Percentiles rank a stretch among this genome's conserved stretches.
Conservation (phyloP, 2,888 invertebrate species). For the Petrolisthes cinctipes region DNA sequence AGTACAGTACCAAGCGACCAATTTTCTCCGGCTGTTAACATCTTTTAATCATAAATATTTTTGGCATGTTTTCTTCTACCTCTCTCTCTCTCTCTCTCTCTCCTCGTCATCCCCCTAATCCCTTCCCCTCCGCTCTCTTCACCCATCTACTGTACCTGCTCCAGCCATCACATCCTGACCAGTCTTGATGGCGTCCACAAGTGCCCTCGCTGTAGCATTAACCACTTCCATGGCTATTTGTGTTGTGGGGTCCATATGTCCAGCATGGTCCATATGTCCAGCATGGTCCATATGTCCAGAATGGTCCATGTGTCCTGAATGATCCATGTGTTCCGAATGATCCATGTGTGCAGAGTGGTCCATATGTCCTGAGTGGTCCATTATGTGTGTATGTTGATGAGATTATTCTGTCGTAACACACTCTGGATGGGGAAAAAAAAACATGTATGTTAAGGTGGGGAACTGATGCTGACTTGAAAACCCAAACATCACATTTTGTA, state of each 20-base stretch:
- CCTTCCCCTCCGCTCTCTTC: background rate
- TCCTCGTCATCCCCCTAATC: background rate
- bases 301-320: slow-evolving; percentile 32
- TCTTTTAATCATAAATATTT: background rate
- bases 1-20: background rate
- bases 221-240: slow-evolving; percentile 27
- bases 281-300: slow-evolving; percentile 41
- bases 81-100: slow-evolving; percentile 36
- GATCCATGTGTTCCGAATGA: slow-evolving; percentile 35
- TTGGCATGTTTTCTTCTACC: background rate
- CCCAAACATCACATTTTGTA: too few species aligned
- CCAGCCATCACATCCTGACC: background rate
- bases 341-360: too few species aligned
- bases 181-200: slow-evolving; percentile 22
- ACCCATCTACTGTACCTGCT: background rate
- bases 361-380: slow-evolving; percentile 24
- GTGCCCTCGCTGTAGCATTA: slow-evolving; percentile 31
- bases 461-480: background rate
- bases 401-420: background rate
- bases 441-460: background rate
- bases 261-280: too few species aligned
- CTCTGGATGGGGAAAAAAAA: background rate
- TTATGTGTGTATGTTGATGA: background rate
- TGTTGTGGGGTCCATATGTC: background rate
- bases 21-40: too few species aligned